Evolutionary conservation across 2,888 invertebrate species (phyloP).

Genomic region (Drosophila atripex): DNA sequence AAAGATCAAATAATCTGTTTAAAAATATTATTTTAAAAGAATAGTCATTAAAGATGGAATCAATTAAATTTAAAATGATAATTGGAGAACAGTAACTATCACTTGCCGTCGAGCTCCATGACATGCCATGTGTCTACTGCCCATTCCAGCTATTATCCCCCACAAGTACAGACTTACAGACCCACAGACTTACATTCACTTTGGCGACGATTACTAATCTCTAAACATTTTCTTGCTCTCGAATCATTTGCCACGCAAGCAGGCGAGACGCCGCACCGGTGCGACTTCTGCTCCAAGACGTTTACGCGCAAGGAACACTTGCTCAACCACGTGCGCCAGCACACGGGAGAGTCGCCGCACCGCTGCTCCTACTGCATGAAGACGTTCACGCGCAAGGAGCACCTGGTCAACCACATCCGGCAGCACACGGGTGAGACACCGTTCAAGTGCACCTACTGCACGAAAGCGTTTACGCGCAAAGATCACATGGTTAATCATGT

Average conservation of each 20-base stretch:
- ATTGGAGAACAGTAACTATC: background rate
- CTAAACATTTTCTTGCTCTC: constrained; percentile 40
- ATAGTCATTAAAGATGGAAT: too few relatives aligned
- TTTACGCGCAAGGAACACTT: constrained; percentile 94
- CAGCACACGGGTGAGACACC: constrained; percentile 94
- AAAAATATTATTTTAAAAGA: too few relatives aligned
- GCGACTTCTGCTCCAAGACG: constrained; percentile 93
- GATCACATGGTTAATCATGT: constrained; percentile 91
- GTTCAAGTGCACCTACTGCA: constrained; percentile 92
- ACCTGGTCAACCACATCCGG: constrained; percentile 92
- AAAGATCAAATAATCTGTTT: too few relatives aligned
- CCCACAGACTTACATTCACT: too few relatives aligned
- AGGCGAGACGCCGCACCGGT: constrained; percentile 93
- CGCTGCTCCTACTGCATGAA: constrained; percentile 94
- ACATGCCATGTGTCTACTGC: constrained; percentile 20
- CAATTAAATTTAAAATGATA: too few relatives aligned
- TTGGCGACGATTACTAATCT: constrained; percentile 84
- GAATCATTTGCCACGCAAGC: constrained; percentile 48
- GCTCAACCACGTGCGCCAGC: constrained; percentile 92
- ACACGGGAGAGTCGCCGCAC: constrained; percentile 93
- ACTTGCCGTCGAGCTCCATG: constrained; percentile 5
- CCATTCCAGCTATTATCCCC: constrained; percentile 5
- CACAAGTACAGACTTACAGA: background rate
- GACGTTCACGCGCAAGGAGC: constrained; percentile 94
- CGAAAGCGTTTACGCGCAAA: constrained; percentile 93